These are phyloP conservation scores for Galendromus occidentalis DNA, from an alignment of 1,140 invertebrate genomes.

Conservation along the genomic window DNA sequence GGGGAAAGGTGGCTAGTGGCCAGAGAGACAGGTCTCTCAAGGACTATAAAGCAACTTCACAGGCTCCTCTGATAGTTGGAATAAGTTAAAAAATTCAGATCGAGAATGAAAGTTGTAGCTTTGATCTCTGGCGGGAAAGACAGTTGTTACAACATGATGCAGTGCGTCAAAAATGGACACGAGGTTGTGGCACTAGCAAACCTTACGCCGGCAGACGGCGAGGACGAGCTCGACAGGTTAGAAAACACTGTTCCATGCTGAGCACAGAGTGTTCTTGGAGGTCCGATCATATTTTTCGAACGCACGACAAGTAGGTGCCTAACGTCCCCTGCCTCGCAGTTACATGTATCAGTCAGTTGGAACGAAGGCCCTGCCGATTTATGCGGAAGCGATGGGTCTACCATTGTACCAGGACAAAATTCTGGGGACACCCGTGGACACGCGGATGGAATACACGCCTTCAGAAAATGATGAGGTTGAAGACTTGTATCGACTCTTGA, in stretches of 20 bases:
- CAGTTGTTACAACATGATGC: slow-evolving; percentile 95
- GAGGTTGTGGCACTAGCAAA: slow-evolving; percentile 89
- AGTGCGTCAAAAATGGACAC: slow-evolving; percentile 86
- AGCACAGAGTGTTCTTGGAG: no score
- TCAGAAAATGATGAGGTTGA: slow-evolving; percentile 93
- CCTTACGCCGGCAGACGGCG: slow-evolving; percentile 30
- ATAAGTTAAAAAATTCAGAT: no score
- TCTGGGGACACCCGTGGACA: slow-evolving; percentile 50
- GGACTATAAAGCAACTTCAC: no score
- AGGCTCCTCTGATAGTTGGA: no score
- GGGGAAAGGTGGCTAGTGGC: no score
- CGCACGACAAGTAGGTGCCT: no score
- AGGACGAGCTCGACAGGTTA: slow-evolving; percentile 71
- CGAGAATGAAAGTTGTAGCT: slow-evolving; percentile 59
- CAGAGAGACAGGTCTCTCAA: no score
- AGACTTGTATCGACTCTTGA: slow-evolving; percentile 70
- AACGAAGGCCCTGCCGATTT: slow-evolving; percentile 71
- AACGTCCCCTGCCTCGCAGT: slow-evolving; percentile 25
- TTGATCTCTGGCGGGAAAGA: slow-evolving; percentile 94
- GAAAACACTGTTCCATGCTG: no score
- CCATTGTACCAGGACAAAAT: slow-evolving; percentile 63
- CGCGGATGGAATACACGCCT: slow-evolving; percentile 56
- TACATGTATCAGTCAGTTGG: slow-evolving; percentile 99
- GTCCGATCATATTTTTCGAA: no score
- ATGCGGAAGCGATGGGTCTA: slow-evolving; percentile 78